These are phyloP conservation scores for Punctoribates punctum DNA, from an alignment of 2,888 invertebrate genomes.

Conservation along the genomic window DNA sequence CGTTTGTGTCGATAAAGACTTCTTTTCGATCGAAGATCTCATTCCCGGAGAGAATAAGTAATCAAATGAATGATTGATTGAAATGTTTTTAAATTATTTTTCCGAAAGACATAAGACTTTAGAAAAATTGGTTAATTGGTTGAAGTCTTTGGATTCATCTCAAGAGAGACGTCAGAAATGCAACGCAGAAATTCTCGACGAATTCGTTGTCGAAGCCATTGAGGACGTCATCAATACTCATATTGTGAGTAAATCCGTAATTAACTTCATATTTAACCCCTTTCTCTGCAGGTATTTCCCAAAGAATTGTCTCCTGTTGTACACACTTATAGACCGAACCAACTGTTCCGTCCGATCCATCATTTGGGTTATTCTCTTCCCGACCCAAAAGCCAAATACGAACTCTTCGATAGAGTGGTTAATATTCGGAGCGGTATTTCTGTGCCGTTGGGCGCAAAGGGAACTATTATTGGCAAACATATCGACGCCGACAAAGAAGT, in stretches of 20 bases:
- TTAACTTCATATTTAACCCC: not conserved
- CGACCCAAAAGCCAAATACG: constrained; percentile 64
- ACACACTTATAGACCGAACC: constrained; percentile 34
- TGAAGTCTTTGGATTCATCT: constrained; percentile 66
- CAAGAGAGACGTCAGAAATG: constrained; percentile 64
- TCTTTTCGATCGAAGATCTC: constrained; percentile 66
- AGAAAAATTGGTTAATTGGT: constrained; percentile 61
- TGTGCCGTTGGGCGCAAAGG: constrained; percentile 75
- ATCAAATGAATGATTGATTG: constrained; percentile 42
- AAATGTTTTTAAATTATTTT: constrained; percentile 37
- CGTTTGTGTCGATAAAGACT: constrained; percentile 57
- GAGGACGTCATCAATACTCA: constrained; percentile 57
- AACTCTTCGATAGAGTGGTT: constrained; percentile 78
- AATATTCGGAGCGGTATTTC: constrained; percentile 69
- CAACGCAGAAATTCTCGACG: constrained; percentile 68
- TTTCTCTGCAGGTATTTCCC: not conserved
- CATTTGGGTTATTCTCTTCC: constrained; percentile 60
- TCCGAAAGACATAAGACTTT: constrained; percentile 46
- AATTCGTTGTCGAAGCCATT: constrained; percentile 61
- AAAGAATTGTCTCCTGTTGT: constrained; percentile 25
- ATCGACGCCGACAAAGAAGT: constrained; percentile 37
- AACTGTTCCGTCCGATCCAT: constrained; percentile 45
- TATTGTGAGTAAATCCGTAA: constrained; percentile 49
- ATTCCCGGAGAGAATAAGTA: constrained; percentile 62
- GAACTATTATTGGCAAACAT: constrained; percentile 71